Evolutionary conservation across 2,797 vertebrate species (phyloP), one percentile per base, ranked within the genome.

Genomic region (Onychomys torridus): DNA sequence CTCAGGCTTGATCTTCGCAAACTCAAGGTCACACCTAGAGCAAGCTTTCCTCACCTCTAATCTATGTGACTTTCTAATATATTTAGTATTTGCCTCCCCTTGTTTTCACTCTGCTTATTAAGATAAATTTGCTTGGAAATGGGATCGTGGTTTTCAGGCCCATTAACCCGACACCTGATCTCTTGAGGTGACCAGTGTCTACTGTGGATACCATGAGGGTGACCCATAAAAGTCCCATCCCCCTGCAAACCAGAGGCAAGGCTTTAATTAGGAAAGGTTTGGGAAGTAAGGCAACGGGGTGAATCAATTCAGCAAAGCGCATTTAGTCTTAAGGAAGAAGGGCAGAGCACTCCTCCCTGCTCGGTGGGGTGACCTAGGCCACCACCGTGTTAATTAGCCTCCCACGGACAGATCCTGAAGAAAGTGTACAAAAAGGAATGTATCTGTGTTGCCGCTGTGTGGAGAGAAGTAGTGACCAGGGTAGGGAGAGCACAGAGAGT

Each of bases 51-150:
- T 37, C 57, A 29, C 76, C 86, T 65, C 65, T 78, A 65, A 94
- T 96, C 95, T 93, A 75, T 71, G 71, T 90, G 75, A 52, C 88
- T 97, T 93, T 95, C 75, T 97, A 92, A 83, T 75, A 87, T 81
- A 76, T 14, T 92, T 82, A 93, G 76, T 84, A 90, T 89, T 97
- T 91, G 93, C 92, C 89, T 91, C 92, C 71, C n/a, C 90, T 86
- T 78, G 46, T 92, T 96, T 94, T 95, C 82, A 71, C 96, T 79
- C 87, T 89, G 71, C 93, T 97, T 97, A 97, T 96, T 96, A 97
- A 97, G 93, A 91, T 94, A 90, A 95, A 94, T 98, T 96, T 98
- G 91, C 87, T 81, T 97, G 90, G 96, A 97, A 97, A 97, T 88
- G 90, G 12, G 88, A 96, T 90, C 25, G 32, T 77, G 95, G 92